phyloP scores from a whole-genome alignment of 1,140 invertebrate species.

The Akabosia matsudoensis region DNA sequence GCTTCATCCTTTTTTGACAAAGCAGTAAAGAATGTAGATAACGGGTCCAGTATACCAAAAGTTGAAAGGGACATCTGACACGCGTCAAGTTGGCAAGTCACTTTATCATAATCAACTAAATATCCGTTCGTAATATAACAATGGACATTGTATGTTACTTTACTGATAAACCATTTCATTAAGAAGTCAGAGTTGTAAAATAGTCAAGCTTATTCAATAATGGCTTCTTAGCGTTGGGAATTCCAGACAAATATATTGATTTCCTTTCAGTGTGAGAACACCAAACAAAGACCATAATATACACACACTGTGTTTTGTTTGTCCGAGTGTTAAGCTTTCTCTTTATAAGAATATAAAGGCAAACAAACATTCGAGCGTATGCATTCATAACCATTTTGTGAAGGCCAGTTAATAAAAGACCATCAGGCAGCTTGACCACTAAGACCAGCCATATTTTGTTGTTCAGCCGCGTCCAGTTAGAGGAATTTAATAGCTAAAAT shows the following conservation, averaged over 20 bases:
- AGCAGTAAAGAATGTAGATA: neutral
- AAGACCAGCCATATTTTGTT: neutral
- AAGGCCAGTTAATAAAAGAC: too few relatives aligned
- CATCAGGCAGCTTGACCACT: neutral
- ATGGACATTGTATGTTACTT: neutral
- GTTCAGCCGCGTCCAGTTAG: neutral
- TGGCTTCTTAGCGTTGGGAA: neutral
- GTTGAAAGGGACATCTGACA: neutral
- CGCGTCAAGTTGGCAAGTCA: neutral
- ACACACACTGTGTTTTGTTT: too few relatives aligned
- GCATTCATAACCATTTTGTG: too few relatives aligned
- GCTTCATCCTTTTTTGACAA: neutral
- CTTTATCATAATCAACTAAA: neutral
- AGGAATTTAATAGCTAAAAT: neutral
- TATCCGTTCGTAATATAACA: too few relatives aligned
- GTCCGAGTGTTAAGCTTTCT: too few relatives aligned
- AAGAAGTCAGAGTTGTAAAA: conserved; percentile 16
- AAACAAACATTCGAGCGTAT: too few relatives aligned
- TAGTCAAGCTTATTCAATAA: too few relatives aligned
- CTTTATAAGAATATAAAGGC: too few relatives aligned
- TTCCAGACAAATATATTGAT: neutral
- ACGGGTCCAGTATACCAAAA: neutral
- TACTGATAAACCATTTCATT: neutral
- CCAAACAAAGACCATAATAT: too few relatives aligned
- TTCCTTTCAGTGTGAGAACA: too few relatives aligned